phyloP scores from a whole-genome alignment of 2,888 invertebrate species.

The Mythimna vitellina region DNA sequence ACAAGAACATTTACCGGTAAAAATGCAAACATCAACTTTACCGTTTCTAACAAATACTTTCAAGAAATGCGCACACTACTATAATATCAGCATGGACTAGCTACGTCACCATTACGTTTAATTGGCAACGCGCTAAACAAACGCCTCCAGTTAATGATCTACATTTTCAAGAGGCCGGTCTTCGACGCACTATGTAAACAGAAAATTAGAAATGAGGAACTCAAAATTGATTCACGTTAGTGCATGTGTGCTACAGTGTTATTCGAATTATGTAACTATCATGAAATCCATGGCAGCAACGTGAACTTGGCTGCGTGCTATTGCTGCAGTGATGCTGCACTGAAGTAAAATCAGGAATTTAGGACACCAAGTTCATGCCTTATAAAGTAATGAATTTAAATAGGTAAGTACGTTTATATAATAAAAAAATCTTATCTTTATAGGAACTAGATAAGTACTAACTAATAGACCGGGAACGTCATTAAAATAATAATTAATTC shows the following conservation, averaged over 20 bases:
- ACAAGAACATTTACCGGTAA: background rate
- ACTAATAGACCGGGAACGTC: no score
- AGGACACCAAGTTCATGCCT: background rate
- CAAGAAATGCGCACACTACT: constrained; percentile 32
- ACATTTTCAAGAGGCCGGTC: constrained; percentile 52
- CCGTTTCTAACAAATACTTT: constrained; percentile 5
- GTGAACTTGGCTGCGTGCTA: constrained; percentile 52
- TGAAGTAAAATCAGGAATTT: constrained; percentile 41
- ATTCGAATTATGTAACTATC: constrained; percentile 52
- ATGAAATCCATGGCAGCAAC: constrained; percentile 50
- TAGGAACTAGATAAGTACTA: background rate
- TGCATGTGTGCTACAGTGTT: constrained; percentile 43
- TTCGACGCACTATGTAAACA: constrained; percentile 39
- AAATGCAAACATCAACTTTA: constrained; percentile 7
- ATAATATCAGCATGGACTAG: constrained; percentile 22
- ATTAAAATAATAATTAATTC: background rate
- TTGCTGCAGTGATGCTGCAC: constrained; percentile 51
- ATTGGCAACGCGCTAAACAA: constrained; percentile 50
- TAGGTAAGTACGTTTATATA: constrained; percentile 4
- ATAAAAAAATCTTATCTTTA: background rate
- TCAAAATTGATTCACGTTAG: constrained; percentile 39
- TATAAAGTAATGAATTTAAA: background rate
- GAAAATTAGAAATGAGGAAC: constrained; percentile 61
- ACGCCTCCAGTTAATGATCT: constrained; percentile 38
- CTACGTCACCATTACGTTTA: constrained; percentile 60